Evolutionary conservation across 2,888 invertebrate genomes (phyloP), one percentile per base, ranked within the genome.

Genomic region (Diplazon laetatorius): DNA sequence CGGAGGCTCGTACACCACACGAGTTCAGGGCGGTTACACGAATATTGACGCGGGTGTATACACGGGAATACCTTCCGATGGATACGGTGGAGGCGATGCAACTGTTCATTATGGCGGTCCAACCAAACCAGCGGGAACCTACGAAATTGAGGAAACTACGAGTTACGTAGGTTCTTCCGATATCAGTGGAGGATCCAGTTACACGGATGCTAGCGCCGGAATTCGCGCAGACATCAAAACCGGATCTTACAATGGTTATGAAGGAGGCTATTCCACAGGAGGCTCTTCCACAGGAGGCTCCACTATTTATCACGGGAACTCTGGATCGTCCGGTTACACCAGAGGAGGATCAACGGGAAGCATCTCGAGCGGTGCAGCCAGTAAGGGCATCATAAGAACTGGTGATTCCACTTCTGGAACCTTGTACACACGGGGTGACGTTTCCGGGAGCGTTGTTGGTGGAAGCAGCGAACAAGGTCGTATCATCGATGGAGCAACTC

Each of bases 361-460:
- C 55, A 78, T 83, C 42, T 9, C 77, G 6, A 82, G 78, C 30
- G 87, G 83, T 12, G 69, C 65, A 9, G 78, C 46, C 9, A 42
- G 74, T 1, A 80, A 82, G 4, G 84, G 83, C 39, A 59, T 75
- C 9, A 76, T 82, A 9, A 20, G 66, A 10, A 84, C 82, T 0
- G 78, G 69, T 39, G 80, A 73, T 20, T 85, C 82, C 3, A 76
- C 78, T 37, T 83, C 85, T 2, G 85, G 85, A n/a, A 80, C 82
- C 5, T 18, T 83, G 4, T 63, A 82, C 9, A 75, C 80, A n/a
- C 82, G 82, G 3, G 84, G 84, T 18, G 81, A 80, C 6, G 52
- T 42, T 37, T 73, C 85, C 3, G 85, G 86, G 25, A 59, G 80
- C 1, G 48, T 84, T 4, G 16, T 65, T 4, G 63, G 80, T 10